A percentile compares a stretch with the other conserved stretches of the same genome.
Evolutionary conservation across 1,140 invertebrate genomes (phyloP).

Genomic region (Zophobas morio): DNA sequence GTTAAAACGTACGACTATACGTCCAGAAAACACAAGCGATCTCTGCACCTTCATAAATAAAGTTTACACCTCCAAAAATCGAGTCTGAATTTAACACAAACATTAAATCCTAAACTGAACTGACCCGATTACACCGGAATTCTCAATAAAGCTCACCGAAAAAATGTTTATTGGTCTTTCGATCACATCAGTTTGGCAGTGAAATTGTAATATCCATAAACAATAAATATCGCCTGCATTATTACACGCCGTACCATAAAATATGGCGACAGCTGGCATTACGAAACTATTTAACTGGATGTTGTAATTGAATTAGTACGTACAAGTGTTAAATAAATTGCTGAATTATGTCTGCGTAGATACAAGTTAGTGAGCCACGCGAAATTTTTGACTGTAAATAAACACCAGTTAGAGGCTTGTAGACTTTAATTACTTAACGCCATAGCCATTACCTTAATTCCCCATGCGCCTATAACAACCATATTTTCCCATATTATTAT

Average conservation of each 20-base stretch:
- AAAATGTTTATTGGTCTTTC: conserved; percentile 34
- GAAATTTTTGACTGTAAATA: background rate
- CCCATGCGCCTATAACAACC: background rate
- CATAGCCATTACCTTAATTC: conserved; percentile 9
- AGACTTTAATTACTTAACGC: conserved; percentile 27
- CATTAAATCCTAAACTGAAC: background rate
- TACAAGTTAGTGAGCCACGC: background rate
- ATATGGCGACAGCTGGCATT: conserved; percentile 20
- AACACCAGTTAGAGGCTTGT: background rate
- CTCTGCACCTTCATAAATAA: background rate
- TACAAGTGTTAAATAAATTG: background rate
- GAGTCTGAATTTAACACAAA: no score
- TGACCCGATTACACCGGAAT: conserved; percentile 7
- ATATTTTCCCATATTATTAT: conserved; percentile 11
- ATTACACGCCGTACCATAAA: background rate
- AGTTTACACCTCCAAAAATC: no score
- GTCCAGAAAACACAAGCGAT: background rate
- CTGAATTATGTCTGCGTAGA: background rate
- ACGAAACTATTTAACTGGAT: conserved; percentile 25
- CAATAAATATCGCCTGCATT: conserved; percentile 18
- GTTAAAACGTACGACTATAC: no score
- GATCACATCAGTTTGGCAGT: conserved; percentile 6
- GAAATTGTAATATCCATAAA: conserved; percentile 17
- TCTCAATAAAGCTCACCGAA: background rate
- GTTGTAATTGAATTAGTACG: conserved; percentile 18